phyloP scores from a whole-genome alignment of 2,888 invertebrate genomes.

The Caenorhabditis sinica region DNA sequence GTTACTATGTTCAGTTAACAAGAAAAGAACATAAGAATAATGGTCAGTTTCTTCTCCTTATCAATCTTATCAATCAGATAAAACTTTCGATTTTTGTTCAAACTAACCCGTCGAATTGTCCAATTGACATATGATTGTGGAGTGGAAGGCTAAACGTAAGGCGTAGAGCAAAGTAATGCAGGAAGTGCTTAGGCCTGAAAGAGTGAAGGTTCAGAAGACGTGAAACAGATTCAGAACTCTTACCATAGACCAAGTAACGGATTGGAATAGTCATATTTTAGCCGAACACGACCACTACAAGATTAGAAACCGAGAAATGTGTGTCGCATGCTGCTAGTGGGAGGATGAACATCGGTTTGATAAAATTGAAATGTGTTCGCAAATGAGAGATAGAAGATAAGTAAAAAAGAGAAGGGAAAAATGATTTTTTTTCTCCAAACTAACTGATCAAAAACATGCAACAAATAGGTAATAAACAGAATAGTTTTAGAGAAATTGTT shows the following conservation, averaged over 20 bases:
- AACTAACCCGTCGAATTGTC: conserved; percentile 61
- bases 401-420: too few species aligned
- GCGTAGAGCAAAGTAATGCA: conserved; percentile 68
- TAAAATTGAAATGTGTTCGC: conserved; percentile 17
- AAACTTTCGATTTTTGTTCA: conserved; percentile 31
- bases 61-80: conserved; percentile 16
- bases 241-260: conserved; percentile 55
- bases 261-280: conserved; percentile 34
- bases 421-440: too few species aligned
- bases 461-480: too few species aligned
- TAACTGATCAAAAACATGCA: too few species aligned
- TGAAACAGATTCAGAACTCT: not conserved
- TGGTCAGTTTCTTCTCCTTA: conserved; percentile 35
- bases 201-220: not conserved
- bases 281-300: conserved; percentile 4
- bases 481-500: too few species aligned
- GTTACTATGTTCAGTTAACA: not conserved
- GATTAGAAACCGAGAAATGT: conserved; percentile 36
- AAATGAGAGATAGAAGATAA: too few species aligned
- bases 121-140: conserved; percentile 70
- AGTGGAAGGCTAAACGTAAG: conserved; percentile 69
- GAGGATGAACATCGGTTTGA: conserved; percentile 15
- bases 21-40: conserved; percentile 28
- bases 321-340: not conserved
- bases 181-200: conserved; percentile 63